Evolutionary conservation across 2,888 invertebrate genomes (phyloP).

Genomic region (Lasius fuliginosus): DNA sequence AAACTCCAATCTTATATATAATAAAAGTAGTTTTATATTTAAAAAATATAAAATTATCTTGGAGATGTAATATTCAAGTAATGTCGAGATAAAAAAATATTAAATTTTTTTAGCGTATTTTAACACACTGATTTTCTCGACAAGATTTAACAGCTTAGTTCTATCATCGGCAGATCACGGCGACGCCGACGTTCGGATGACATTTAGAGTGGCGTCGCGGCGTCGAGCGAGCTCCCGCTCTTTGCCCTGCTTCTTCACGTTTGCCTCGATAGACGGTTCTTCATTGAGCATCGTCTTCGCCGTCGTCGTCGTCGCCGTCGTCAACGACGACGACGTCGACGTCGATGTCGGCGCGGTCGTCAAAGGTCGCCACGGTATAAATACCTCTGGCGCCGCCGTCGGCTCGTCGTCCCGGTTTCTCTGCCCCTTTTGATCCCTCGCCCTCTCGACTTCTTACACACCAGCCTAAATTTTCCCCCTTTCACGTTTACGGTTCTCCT

Average conservation of each 20-base stretch:
- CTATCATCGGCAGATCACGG: constrained; percentile 14
- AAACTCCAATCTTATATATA: neutral
- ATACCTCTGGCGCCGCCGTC: constrained; percentile 80
- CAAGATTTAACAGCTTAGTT: neutral
- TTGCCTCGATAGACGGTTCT: constrained; percentile 68
- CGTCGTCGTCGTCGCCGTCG: constrained; percentile 64
- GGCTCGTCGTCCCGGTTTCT: constrained; percentile 55
- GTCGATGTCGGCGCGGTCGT: constrained; percentile 73
- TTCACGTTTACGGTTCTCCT: constrained; percentile 5
- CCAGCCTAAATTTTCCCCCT: constrained; percentile 50
- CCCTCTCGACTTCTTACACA: constrained; percentile 60
- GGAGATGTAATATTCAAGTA: neutral
- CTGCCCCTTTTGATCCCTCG: constrained; percentile 59
- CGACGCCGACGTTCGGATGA: constrained; percentile 45
- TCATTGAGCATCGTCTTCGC: constrained; percentile 71
- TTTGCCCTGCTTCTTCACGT: constrained; percentile 62
- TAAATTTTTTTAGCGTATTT: neutral
- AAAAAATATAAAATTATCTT: neutral
- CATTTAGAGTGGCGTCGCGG: constrained; percentile 64
- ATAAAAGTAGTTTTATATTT: neutral
- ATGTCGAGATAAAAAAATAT: neutral
- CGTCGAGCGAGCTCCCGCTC: constrained; percentile 57
- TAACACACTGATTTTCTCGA: neutral
- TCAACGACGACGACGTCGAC: constrained; percentile 71
- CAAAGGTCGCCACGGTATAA: constrained; percentile 82